Conservation (phyloP, 2,888 invertebrate genomes). For the Meiosimyza decipiens region DNA sequence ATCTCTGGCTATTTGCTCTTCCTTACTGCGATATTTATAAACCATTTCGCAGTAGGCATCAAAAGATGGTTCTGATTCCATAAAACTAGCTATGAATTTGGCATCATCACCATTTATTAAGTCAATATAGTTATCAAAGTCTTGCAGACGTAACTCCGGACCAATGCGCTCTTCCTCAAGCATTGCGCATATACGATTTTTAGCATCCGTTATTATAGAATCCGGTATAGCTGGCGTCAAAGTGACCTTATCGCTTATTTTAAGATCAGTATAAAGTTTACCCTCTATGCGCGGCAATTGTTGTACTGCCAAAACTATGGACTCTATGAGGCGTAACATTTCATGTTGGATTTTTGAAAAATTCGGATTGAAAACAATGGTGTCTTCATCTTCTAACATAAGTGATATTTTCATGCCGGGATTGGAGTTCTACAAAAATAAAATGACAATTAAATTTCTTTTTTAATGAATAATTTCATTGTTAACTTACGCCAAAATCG, state of each 20-base stretch:
- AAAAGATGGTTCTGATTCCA: conserved; percentile 74
- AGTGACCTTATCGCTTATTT: conserved; percentile 50
- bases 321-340: conserved; percentile 77
- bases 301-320: conserved; percentile 78
- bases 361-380: conserved; percentile 78
- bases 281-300: conserved; percentile 84
- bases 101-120: conserved; percentile 76
- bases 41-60: conserved; percentile 74
- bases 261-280: conserved; percentile 69
- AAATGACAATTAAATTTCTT: too few relatives aligned
- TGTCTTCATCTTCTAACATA: conserved; percentile 67
- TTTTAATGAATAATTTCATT: background rate
- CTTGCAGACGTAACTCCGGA: conserved; percentile 78
- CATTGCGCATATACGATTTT: conserved; percentile 72
- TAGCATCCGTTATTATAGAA: conserved; percentile 75
- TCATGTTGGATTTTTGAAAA: conserved; percentile 80
- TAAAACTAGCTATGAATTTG: conserved; percentile 74
- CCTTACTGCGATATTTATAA: conserved; percentile 73
- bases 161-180: conserved; percentile 79
- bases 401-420: conserved; percentile 72
- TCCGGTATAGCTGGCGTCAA: conserved; percentile 77
- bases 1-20: conserved; percentile 72
- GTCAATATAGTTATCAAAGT: conserved; percentile 83
- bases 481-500: conserved; percentile 76
- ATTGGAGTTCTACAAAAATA: conserved; percentile 70